Percentiles rank a stretch among this genome's conserved stretches.
Evolutionary conservation across 2,113 vertebrate species (phyloP).

Genomic region (Micronycteris hirsuta): DNA sequence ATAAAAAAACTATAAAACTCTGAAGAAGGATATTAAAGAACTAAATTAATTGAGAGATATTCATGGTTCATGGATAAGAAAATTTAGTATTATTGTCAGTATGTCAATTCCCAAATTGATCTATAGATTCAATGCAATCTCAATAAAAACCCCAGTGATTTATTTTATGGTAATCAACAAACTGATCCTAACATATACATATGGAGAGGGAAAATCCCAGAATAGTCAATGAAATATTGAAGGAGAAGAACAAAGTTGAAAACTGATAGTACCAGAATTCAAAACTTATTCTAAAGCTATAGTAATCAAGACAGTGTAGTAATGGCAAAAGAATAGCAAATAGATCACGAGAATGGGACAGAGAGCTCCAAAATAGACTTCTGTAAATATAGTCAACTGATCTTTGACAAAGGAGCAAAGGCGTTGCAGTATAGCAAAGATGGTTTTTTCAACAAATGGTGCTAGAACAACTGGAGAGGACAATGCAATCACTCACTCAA

Average conservation of each 20-base stretch:
- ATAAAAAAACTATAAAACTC: no score
- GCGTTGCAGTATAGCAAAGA: neutral
- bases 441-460: neutral
- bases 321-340: neutral
- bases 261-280: neutral
- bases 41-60: neutral
- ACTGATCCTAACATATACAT: neutral
- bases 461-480: neutral
- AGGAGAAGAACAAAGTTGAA: neutral
- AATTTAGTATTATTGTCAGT: neutral
- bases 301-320: neutral
- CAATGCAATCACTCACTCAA: neutral
- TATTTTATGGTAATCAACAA: neutral
- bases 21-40: neutral
- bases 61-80: neutral
- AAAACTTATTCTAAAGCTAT: neutral
- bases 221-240: neutral
- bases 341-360: neutral
- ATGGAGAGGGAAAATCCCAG: neutral
- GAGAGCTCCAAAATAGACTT: neutral
- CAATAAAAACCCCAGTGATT: neutral
- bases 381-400: neutral
- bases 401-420: neutral
- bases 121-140: neutral
- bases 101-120: neutral